These are phyloP conservation scores for Clivina fossor DNA, from an alignment of 2,888 invertebrate genomes.

Conservation along the genomic window DNA sequence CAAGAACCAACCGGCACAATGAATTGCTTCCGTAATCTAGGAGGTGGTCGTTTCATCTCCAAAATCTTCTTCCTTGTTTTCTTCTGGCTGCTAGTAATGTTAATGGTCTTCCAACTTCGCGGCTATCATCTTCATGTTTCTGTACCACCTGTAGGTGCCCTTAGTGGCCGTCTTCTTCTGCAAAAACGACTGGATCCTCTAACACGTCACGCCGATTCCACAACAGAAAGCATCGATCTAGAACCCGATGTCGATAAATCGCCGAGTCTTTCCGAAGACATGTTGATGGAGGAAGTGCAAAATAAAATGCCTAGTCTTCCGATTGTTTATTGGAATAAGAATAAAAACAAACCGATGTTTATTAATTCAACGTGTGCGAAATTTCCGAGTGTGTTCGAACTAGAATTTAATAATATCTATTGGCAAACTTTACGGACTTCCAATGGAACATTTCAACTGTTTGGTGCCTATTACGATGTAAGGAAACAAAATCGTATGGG, in stretches of 20 bases:
- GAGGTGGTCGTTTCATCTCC: conserved; percentile 53
- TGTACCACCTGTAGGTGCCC: conserved; percentile 46
- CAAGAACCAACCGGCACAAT: conserved; percentile 5
- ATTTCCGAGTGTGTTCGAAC: conserved; percentile 85
- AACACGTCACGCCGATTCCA: conserved; percentile 50
- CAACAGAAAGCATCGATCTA: conserved; percentile 54
- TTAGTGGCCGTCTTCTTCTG: conserved; percentile 56
- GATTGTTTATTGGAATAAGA: conserved; percentile 81
- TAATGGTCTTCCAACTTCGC: conserved; percentile 52
- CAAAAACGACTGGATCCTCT: conserved; percentile 54
- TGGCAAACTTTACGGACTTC: conserved; percentile 84
- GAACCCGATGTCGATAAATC: conserved; percentile 64
- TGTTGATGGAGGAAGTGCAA: conserved; percentile 76
- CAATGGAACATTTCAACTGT: conserved; percentile 88
- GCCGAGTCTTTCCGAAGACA: conserved; percentile 68
- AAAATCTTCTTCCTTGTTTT: conserved; percentile 54
- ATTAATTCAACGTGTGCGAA: conserved; percentile 77
- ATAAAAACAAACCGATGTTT: conserved; percentile 72
- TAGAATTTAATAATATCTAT: conserved; percentile 91
- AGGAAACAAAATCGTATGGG: conserved; percentile 76
- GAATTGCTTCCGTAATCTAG: conserved; percentile 26
- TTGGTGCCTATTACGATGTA: conserved; percentile 86
- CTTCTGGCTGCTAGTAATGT: conserved; percentile 55
- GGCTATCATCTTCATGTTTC: conserved; percentile 50
- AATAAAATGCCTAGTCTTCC: conserved; percentile 81